Percentiles rank a stretch among this genome's conserved stretches.
phyloP scores from a whole-genome alignment of 2,888 invertebrate genomes.

The Volucella zonaria region DNA sequence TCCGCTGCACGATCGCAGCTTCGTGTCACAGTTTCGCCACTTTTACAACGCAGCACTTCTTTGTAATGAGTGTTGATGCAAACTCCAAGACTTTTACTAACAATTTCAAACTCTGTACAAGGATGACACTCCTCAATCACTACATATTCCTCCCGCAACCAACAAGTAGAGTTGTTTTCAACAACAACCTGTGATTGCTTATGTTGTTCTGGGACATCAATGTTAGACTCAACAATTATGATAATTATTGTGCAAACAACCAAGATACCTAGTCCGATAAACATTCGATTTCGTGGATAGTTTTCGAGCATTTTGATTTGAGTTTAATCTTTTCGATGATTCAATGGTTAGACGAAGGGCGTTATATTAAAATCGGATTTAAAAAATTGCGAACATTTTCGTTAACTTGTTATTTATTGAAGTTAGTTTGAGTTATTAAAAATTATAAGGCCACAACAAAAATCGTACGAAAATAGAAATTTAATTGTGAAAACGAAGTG shows the following conservation, averaged over 20 bases:
- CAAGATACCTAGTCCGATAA: conserved; percentile 89
- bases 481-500: conserved; percentile 11
- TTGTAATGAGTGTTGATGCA: conserved; percentile 93
- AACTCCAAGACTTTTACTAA: conserved; percentile 91
- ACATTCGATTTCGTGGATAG: conserved; percentile 92
- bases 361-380: background rate
- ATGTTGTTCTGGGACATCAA: conserved; percentile 75
- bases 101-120: conserved; percentile 93
- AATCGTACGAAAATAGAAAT: conserved; percentile 20
- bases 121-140: conserved; percentile 91
- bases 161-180: conserved; percentile 91
- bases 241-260: conserved; percentile 92
- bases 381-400: background rate
- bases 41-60: conserved; percentile 91
- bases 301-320: conserved; percentile 88
- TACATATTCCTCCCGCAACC: conserved; percentile 88
- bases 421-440: conserved; percentile 4
- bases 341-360: background rate
- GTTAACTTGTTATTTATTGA: background rate
- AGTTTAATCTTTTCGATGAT: background rate
- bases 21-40: conserved; percentile 90
- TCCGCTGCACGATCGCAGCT: conserved; percentile 94
- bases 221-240: conserved; percentile 90
- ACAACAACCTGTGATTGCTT: conserved; percentile 84
- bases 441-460: conserved; percentile 22